Base-by-base conservation (phyloP, 2,113 vertebrate species). In the Eolophus roseicapilla region DNA sequence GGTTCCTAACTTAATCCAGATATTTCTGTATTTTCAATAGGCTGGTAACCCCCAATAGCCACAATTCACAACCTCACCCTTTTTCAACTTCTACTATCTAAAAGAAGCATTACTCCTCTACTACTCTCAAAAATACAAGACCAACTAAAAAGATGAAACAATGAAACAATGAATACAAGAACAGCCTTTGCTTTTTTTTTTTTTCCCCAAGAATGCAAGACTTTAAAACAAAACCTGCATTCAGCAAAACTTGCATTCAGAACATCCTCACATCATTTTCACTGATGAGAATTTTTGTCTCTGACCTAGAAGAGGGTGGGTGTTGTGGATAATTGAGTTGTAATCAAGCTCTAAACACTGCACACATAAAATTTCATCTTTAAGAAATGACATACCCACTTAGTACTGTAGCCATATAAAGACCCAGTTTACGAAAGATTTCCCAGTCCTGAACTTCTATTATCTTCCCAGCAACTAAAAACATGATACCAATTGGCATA, bases 371-470 rank as follows among this genome's bases (percentile, higher is more conserved):
- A 60, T 84, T 94, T 83, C 2, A 83, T 69, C 28, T 77, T 80
- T 65, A 41, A 76, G 60, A 69, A 96, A 49, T 74, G 3, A 98
- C 99, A 95, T 98, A 99, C 99, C 99, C 99, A 95, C 96, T 99
- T 96, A 99, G 97, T 95, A 99, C 99, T 3, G 99, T 99, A 96
- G 99, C 99, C 99, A 99, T 99, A 97, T 99, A 99, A 92, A 99
- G 98, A 88, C 99, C 99, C 98, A 99, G 97, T 98, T 99, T 99
- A 95, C 97, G 98, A 95, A 99, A 99, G 97, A 99, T 99, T 93
- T 99, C 99, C 99, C 99, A 99, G 98, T 99, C 98, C 86, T 99
- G 99, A 92, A 99, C 99, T 98, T 99, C 98, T 43, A 99, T 98
- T 97, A 99, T 99, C 97, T 99, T 99, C 39, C 99, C 99, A 60